A percentile compares a stretch with the other conserved stretches of the same genome.
Conservation (phyloP, 1,140 invertebrate species). For the Aphaenogaster rudis region DNA sequence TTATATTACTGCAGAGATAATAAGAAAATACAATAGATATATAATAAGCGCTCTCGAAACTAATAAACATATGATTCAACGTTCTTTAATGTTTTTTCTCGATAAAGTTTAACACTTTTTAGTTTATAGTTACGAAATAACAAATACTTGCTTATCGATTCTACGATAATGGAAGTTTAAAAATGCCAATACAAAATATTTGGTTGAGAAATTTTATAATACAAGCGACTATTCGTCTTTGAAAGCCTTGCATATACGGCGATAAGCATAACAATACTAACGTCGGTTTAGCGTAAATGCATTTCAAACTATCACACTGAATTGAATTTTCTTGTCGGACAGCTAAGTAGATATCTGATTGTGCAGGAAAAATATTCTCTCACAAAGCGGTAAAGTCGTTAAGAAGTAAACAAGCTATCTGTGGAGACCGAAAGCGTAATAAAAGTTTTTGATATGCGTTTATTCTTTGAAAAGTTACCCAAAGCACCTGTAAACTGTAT, state of each 20-base stretch:
- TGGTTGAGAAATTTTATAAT: background rate
- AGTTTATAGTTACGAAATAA: background rate
- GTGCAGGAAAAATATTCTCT: slow-evolving; percentile 7
- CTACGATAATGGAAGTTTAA: background rate
- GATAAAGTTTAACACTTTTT: background rate
- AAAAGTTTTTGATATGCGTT: slow-evolving; percentile 31
- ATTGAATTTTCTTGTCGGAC: slow-evolving; percentile 24
- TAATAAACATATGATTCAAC: background rate
- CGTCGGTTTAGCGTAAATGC: background rate
- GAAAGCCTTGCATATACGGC: background rate
- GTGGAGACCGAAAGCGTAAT: background rate
- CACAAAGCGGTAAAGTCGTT: slow-evolving; percentile 28
- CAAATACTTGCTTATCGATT: background rate
- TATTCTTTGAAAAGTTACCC: slow-evolving; percentile 4
- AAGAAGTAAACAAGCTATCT: slow-evolving; percentile 26
- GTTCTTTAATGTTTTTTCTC: background rate
- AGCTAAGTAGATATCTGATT: slow-evolving; percentile 17
- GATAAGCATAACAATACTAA: background rate
- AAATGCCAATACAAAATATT: background rate
- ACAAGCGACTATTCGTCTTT: background rate
- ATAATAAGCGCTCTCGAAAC: background rate
- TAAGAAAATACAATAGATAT: background rate
- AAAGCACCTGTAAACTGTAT: background rate
- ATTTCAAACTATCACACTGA: slow-evolving; percentile 30
- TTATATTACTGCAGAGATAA: background rate